These are phyloP conservation scores for Sminthopsis crassicaudata DNA, from an alignment of 2,113 vertebrate genomes.

Conservation along the genomic window DNA sequence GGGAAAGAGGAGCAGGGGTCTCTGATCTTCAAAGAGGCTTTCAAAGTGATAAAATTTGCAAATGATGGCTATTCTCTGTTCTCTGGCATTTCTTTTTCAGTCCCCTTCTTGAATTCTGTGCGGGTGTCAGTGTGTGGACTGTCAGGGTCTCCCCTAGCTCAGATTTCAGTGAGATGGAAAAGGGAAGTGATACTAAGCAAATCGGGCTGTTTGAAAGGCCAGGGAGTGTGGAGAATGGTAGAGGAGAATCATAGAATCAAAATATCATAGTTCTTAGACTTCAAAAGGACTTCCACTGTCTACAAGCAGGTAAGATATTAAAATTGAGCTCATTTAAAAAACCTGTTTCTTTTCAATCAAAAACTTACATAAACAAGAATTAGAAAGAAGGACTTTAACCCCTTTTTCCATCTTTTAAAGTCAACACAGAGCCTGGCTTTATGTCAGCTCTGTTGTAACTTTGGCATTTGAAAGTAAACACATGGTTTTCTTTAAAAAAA, in stretches of 20 bases:
- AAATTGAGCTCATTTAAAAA: neutral
- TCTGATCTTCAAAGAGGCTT: neutral
- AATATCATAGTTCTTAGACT: neutral
- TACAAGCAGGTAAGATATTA: conserved; percentile 14
- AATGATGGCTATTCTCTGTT: neutral
- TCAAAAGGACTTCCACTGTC: neutral
- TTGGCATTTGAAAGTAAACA: conserved; percentile 62
- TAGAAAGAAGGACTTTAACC: conserved; percentile 21
- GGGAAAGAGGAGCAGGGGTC: neutral
- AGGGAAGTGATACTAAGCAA: neutral
- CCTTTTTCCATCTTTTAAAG: conserved; percentile 29
- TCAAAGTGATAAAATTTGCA: neutral
- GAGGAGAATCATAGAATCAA: neutral
- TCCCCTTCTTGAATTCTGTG: neutral
- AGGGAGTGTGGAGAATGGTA: neutral
- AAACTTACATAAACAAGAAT: conserved; percentile 30
- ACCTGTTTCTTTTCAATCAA: neutral
- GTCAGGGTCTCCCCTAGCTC: neutral
- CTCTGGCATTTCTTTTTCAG: neutral
- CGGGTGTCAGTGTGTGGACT: rapidly evolving
- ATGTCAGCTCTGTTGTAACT: conserved; percentile 57
- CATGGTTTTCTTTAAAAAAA: conserved; percentile 73
- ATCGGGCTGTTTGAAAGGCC: neutral
- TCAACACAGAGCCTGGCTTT: conserved; percentile 24
- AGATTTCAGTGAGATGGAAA: neutral